Percentiles rank a stretch among this genome's conserved stretches.
Conservation (phyloP, 1,140 invertebrate species). For the Drosophila watanabei region DNA sequence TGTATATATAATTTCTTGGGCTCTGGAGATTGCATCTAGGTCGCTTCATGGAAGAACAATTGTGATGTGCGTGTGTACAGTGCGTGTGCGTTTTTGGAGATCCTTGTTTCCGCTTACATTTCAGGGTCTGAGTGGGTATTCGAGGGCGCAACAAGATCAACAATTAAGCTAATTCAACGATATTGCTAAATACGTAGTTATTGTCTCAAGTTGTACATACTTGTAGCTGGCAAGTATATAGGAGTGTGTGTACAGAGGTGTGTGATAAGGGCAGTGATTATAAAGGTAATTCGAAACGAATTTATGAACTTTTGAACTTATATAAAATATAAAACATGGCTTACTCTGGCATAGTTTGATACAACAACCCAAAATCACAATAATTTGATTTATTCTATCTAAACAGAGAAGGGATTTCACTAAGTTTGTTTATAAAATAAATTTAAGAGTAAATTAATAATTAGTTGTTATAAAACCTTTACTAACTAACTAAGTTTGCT, state of each 20-base stretch:
- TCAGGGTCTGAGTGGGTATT: conserved; percentile 2
- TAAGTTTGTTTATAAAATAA: background rate
- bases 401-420: background rate
- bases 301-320: background rate
- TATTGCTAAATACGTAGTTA: conserved; percentile 76
- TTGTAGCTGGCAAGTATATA: conserved; percentile 34
- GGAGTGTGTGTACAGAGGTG: conserved; percentile 8
- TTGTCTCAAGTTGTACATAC: conserved; percentile 69
- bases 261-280: conserved; percentile 14
- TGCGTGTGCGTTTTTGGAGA: conserved; percentile 5
- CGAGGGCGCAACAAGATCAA: conserved; percentile 56
- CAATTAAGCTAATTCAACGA: conserved; percentile 75
- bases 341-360: background rate
- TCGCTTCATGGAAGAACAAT: conserved; percentile 82
- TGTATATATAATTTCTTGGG: conserved; percentile 56
- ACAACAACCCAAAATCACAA: conserved; percentile 2
- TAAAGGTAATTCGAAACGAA: background rate
- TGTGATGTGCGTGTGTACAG: conserved; percentile 56
- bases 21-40: conserved; percentile 75
- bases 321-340: background rate
- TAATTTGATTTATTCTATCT: conserved; percentile 8
- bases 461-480: no score
- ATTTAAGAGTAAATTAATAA: background rate
- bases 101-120: conserved; percentile 3
- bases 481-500: background rate